Base-by-base conservation (phyloP, 2,888 invertebrate species). In the Liposcelis brunnea region DNA sequence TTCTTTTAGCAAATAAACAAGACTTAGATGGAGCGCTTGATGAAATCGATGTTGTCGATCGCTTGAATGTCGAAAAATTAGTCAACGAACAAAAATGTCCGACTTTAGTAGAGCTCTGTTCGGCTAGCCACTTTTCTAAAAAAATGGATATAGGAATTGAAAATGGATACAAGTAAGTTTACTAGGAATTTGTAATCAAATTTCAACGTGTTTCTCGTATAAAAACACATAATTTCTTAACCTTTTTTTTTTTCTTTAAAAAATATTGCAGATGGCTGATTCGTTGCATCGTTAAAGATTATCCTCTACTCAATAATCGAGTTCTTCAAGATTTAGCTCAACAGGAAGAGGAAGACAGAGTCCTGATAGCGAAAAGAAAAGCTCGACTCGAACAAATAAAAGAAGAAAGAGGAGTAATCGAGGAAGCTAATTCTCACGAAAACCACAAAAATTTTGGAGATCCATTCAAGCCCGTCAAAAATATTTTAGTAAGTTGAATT, bases 1-100 rank as follows among this genome's bases (percentile, higher is more conserved):
- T 90, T 51, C 65, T 91, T 77, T 77, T 90, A 51, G 86, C 84
- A 0, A 90, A 90, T 60, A 90, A 91, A 58, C 87, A 89, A 59
- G 90, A 91, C 62, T 65, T 76, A 49, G 68, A 69, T 26, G 77
- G 77, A 40, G 84, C 86, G 0, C 58, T 87, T 45, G 85, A 87
- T 56, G 89, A 90, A 61, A 68, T 83, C 19, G 87, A 89, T 55
- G 68, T 90, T 11, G 80, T 83, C 19, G 82, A 84, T 55, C 72
- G 71, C 55, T 66, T 90, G 21, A 71, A 80, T 51, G 71, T 90
- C 11, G 85, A 87, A 57, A 66, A 70, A 4, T 58, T 82, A 15
- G 87, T 84, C 1, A 87, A 87, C 61, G 68, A 64, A 52, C 77
- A 77, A 59, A 71, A 76, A 55, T 84, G 85, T 59, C 83, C 84